These are phyloP conservation scores for Drosophila mulleri DNA, from an alignment of 2,888 invertebrate species.

Conservation along the genomic window DNA sequence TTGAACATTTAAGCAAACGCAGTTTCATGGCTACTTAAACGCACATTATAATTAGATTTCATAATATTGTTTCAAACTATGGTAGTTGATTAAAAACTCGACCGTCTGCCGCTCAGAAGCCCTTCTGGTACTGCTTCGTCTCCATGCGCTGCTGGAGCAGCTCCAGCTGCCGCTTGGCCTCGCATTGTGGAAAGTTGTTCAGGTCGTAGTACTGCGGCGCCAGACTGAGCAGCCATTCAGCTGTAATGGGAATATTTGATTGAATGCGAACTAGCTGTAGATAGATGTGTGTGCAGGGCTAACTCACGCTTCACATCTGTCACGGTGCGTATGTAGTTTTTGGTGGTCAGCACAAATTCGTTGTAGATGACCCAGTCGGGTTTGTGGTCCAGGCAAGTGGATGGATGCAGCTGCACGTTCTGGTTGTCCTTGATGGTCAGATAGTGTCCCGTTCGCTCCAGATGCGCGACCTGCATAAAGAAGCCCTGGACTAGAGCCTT, in stretches of 20 bases:
- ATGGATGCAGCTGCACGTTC: conserved; percentile 99
- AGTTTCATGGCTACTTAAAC: conserved; percentile 33
- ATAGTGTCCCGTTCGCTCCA: conserved; percentile 99
- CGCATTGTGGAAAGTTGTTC: conserved; percentile 98
- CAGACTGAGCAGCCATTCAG: conserved; percentile 97
- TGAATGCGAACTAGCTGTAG: accelerated
- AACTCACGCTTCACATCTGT: conserved; percentile 98
- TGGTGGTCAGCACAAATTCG: conserved; percentile 99
- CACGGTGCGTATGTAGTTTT: conserved; percentile 99
- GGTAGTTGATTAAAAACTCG: conserved; percentile 37
- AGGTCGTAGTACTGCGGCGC: conserved; percentile 99
- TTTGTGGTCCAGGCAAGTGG: conserved; percentile 99
- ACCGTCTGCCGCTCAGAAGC: conserved; percentile 87
- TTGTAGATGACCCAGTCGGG: conserved; percentile 99
- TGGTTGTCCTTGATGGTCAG: conserved; percentile 99
- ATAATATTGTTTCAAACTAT: conserved; percentile 36
- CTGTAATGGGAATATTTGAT: conserved; percentile 85
- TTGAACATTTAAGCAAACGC: conserved; percentile 37
- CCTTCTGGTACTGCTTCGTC: conserved; percentile 94
- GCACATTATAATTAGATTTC: conserved; percentile 20
- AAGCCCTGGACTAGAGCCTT: conserved; percentile 99
- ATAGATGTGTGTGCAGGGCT: neutral
- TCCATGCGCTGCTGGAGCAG: conserved; percentile 94
- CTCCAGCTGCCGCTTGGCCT: conserved; percentile 97
- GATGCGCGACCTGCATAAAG: conserved; percentile 99